phyloP scores from a whole-genome alignment of 2,888 invertebrate species.

The Campoplex capitator region DNA sequence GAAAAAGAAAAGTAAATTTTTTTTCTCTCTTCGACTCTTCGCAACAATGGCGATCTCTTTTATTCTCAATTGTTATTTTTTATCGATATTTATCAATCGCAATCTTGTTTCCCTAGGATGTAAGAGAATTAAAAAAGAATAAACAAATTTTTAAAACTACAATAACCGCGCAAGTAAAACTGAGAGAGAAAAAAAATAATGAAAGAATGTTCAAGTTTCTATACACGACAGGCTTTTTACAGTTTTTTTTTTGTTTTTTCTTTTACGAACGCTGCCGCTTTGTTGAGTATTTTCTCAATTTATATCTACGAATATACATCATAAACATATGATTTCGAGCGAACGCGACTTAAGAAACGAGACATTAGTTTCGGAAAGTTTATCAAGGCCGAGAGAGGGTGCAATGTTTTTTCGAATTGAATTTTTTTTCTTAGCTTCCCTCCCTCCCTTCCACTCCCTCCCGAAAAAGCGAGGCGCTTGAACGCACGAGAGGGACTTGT shows the following conservation, averaged over 20 bases:
- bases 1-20: conserved; percentile 51
- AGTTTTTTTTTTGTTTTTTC: conserved; percentile 55
- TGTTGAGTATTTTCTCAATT: conserved; percentile 69
- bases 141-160: conserved; percentile 30
- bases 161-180: conserved; percentile 59
- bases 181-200: conserved; percentile 18
- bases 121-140: conserved; percentile 71
- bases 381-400: conserved; percentile 30
- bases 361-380: conserved; percentile 14
- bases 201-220: conserved; percentile 41
- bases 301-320: conserved; percentile 57
- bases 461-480: conserved; percentile 23
- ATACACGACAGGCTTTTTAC: conserved; percentile 46
- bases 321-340: conserved; percentile 55
- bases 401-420: conserved; percentile 19
- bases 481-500: conserved; percentile 65
- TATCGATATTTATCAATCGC: conserved; percentile 76
- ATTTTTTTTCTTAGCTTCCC: neutral
- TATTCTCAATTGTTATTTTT: conserved; percentile 77
- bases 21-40: conserved; percentile 35
- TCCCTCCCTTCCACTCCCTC: neutral
- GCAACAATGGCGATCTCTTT: conserved; percentile 72
- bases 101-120: conserved; percentile 73
- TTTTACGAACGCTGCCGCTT: conserved; percentile 58
- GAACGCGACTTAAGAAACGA: conserved; percentile 75